Conservation (phyloP, 2,113 vertebrate species). For the Antigone vipio region DNA sequence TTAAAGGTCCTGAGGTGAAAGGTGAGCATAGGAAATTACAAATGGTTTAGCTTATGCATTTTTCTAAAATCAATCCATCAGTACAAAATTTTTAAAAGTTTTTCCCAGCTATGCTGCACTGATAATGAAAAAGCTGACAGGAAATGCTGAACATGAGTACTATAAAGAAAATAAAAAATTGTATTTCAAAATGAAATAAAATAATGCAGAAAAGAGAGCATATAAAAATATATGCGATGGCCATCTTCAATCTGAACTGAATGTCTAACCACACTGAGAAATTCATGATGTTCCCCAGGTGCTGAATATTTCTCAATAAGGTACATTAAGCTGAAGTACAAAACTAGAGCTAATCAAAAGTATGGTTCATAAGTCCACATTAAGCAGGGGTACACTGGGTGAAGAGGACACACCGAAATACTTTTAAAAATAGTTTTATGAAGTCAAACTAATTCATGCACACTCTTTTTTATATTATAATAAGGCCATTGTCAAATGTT, state of each 20-base stretch:
- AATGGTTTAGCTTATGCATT: not conserved
- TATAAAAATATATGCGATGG: not conserved
- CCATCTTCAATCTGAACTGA: not conserved
- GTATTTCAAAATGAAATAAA: not conserved
- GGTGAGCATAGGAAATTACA: not conserved
- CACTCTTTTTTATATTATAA: not conserved
- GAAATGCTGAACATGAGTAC: not conserved
- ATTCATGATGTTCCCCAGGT: not conserved
- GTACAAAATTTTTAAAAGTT: not conserved
- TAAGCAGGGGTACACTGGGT: not conserved
- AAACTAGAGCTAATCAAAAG: not conserved
- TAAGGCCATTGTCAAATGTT: not conserved
- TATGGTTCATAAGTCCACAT: not conserved
- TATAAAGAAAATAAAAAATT: not conserved
- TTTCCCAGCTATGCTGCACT: not conserved
- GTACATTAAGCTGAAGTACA: not conserved
- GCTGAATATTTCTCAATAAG: not conserved
- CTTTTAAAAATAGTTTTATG: not conserved
- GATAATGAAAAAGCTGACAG: not conserved
- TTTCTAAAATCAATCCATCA: not conserved
- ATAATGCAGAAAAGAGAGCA: not conserved
- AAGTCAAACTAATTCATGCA: not conserved
- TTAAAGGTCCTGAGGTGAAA: not conserved
- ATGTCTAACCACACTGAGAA: not conserved
- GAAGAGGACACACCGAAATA: not conserved